phyloP scores from a whole-genome alignment of 2,888 invertebrate genomes.

The Ectobius pallidus region DNA sequence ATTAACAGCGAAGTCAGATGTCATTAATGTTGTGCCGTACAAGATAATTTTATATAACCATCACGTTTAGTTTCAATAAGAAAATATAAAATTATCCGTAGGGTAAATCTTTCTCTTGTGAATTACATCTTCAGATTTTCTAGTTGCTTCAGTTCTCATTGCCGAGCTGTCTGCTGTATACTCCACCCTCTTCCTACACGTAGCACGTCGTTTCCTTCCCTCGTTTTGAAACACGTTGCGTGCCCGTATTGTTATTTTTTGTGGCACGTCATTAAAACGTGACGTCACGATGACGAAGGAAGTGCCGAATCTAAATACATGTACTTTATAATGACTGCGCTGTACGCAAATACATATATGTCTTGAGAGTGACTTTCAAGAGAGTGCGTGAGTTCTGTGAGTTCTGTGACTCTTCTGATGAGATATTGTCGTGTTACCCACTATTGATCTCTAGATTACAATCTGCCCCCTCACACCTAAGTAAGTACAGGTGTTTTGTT shows the following conservation, averaged over 20 bases:
- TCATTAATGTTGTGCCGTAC: too few species aligned
- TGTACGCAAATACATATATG: too few species aligned
- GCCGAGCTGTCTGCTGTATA: not conserved
- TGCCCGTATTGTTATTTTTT: conserved; percentile 10
- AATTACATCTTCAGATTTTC: too few species aligned
- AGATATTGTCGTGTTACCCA: conserved; percentile 12
- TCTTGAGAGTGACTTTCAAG: too few species aligned
- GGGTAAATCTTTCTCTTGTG: too few species aligned
- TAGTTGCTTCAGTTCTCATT: too few species aligned
- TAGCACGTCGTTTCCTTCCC: conserved; percentile 17
- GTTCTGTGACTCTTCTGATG: not conserved
- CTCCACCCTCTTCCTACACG: not conserved
- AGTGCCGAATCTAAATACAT: conserved; percentile 14
- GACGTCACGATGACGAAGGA: conserved; percentile 27
- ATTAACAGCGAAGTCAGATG: too few species aligned
- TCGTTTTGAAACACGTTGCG: conserved; percentile 10
- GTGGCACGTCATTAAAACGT: conserved; percentile 18
- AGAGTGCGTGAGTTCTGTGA: too few species aligned
- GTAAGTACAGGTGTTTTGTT: conserved; percentile 12
- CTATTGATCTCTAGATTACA: conserved; percentile 18
- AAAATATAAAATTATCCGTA: too few species aligned
- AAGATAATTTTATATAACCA: too few species aligned
- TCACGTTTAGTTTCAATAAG: too few species aligned
- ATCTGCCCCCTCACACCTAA: conserved; percentile 9
- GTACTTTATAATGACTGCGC: conserved; percentile 13